These are phyloP conservation scores for Patella depressa DNA, from an alignment of 2,888 invertebrate genomes.

Conservation along the genomic window DNA sequence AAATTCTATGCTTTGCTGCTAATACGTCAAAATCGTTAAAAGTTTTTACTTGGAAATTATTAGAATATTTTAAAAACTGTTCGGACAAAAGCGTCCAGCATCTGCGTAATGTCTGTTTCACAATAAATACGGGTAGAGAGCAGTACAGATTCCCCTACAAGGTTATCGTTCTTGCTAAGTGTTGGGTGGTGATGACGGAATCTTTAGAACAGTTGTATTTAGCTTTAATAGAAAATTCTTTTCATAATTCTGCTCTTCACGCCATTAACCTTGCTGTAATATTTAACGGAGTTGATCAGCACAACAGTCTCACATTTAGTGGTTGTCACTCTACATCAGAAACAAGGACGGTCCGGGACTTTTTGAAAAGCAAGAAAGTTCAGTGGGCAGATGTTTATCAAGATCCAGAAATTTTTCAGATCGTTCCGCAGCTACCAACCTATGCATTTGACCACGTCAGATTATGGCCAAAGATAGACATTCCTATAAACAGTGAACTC, in stretches of 20 bases:
- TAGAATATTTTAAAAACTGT: background rate
- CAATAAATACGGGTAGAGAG: background rate
- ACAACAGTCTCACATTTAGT: background rate
- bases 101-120: background rate
- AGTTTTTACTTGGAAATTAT: background rate
- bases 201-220: background rate
- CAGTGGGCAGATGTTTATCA: background rate
- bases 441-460: background rate
- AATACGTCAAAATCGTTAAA: background rate
- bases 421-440: background rate
- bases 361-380: background rate
- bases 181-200: background rate
- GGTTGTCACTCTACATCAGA: background rate
- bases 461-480: background rate
- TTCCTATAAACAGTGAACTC: background rate
- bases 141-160: background rate
- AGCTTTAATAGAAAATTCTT: background rate
- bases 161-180: background rate
- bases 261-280: background rate
- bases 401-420: background rate
- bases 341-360: background rate
- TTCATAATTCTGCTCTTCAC: background rate
- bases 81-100: background rate
- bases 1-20: background rate
- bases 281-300: background rate